Evolutionary conservation across 2,888 invertebrate species (phyloP).

Genomic region (Dysmachus trigonus): DNA sequence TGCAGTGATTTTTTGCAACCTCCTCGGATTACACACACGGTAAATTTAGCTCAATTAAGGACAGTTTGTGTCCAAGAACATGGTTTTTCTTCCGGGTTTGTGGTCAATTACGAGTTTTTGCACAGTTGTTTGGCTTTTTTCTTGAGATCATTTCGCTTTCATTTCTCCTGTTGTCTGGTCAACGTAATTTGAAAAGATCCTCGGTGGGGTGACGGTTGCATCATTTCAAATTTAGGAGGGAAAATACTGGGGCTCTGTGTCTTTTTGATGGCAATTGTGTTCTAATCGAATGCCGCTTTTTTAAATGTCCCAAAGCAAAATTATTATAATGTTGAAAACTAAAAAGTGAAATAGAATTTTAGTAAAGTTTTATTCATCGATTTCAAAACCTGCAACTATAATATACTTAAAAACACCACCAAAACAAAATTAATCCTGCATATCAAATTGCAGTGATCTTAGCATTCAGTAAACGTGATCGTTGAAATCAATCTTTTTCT

Average conservation of each 20-base stretch:
- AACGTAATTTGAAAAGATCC: not conserved
- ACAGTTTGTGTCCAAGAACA: not conserved
- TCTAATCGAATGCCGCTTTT: not conserved
- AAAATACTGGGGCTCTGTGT: not conserved
- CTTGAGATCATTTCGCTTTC: not conserved
- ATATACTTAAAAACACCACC: not conserved
- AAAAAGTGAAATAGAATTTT: not conserved
- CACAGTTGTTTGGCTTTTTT: not conserved
- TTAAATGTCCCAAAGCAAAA: not conserved
- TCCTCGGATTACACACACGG: slow-evolving; percentile 2
- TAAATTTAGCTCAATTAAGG: slow-evolving; percentile 16
- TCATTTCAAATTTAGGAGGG: not conserved
- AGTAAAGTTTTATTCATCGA: not conserved
- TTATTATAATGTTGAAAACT: not conserved
- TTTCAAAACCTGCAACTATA: not conserved
- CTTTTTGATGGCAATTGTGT: not conserved
- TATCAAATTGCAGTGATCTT: too few relatives aligned
- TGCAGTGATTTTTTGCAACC: slow-evolving; percentile 6
- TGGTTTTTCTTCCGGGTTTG: not conserved
- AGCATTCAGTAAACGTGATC: too few relatives aligned
- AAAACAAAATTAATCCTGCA: too few relatives aligned
- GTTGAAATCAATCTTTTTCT: too few relatives aligned
- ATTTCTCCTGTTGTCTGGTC: not conserved
- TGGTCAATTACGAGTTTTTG: not conserved
- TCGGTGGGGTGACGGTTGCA: not conserved